These are phyloP conservation scores for Saccostrea cuccullata DNA, from an alignment of 1,140 invertebrate species.

Conservation along the genomic window DNA sequence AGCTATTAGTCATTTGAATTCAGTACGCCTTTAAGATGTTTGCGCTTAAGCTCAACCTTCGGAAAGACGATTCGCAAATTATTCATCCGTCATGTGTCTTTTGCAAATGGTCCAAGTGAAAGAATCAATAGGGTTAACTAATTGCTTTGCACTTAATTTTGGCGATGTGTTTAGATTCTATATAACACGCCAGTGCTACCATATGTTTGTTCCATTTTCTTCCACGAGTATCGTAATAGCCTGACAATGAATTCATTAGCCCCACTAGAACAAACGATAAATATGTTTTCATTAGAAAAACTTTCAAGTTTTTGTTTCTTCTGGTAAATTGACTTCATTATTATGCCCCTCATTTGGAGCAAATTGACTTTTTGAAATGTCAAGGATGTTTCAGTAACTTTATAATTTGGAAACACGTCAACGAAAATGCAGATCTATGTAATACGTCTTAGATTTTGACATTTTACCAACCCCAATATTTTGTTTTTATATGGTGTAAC, in stretches of 20 bases:
- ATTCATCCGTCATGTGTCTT: neutral
- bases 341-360: too few relatives aligned
- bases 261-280: neutral
- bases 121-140: slow-evolving; percentile 20
- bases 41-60: neutral
- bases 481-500: too few relatives aligned
- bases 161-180: neutral
- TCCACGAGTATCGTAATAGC: neutral
- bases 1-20: too few relatives aligned
- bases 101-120: slow-evolving; percentile 28
- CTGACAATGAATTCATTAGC: neutral
- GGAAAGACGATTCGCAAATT: neutral
- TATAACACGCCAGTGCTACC: neutral
- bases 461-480: too few relatives aligned
- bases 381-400: too few relatives aligned
- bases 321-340: too few relatives aligned
- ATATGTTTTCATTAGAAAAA: neutral
- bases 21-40: neutral
- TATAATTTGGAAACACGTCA: too few relatives aligned
- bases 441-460: too few relatives aligned
- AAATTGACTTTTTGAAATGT: too few relatives aligned
- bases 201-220: slow-evolving; percentile 18
- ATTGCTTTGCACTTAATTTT: slow-evolving; percentile 19
- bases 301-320: neutral
- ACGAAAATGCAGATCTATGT: too few relatives aligned